Base-by-base conservation (phyloP, 1,140 invertebrate genomes). In the Stegodyphus dumicola region DNA sequence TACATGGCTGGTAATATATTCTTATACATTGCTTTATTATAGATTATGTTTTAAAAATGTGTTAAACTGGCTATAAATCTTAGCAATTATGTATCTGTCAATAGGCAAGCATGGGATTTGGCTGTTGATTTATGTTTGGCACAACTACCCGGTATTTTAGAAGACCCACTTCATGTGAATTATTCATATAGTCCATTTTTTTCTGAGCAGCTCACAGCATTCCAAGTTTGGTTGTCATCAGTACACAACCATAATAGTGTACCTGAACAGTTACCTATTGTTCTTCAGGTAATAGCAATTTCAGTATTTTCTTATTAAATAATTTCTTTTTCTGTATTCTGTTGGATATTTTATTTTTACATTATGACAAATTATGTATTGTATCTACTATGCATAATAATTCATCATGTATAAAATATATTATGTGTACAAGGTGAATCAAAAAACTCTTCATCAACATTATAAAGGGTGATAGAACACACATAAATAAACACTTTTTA, bases 121-220 rank as follows among this genome's bases (percentile, higher is more conserved):
- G 97, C 97, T 9, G 92, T 99, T 75, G 98, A 99, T 91, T 91
- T 97, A 74, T 97, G 96, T 89, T 92, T 99, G 71, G 93, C 95
- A 80, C 98, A 99, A 90, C 92, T 99, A 86, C 95, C 95, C 11
- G 92, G 91, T 52, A 94, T 97, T 88, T 89, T 95, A 69, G 92
- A 94, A 76, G 92, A 92, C 53, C 60, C 86, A 60, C 60, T 53
- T 18, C 33, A 60, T 49, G 69, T 67, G 17, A 56, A 56, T 18
- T 87, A 78, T 4, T 93, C 93, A 15, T 95, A 97, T 90, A 94
- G 96, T 87, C 94, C 95, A 54, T 99, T 99, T 91, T 99, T 99
- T 90, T 95, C 99, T 90, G 97, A 99, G 89, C 98, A 99, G 91
- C 92, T 99, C 67, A 99, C 98, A 48, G 98, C 98, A n/a, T 99